Conservation (phyloP, 2,888 invertebrate genomes). For the Cotesia congregata region DNA sequence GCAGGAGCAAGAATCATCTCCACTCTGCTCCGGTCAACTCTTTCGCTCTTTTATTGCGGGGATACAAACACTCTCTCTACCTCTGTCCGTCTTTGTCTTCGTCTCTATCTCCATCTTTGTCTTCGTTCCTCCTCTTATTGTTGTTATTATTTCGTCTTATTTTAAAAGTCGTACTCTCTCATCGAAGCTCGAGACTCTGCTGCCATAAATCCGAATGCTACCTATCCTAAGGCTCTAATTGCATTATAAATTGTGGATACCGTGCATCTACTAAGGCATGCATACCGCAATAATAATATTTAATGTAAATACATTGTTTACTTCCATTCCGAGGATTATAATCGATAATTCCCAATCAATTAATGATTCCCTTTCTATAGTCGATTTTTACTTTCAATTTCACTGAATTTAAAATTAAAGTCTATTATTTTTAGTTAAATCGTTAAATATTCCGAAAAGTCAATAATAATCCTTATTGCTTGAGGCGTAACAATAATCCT, state of each 20-base stretch:
- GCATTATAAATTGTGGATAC: slow-evolving; percentile 70
- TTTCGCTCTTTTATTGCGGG: slow-evolving; percentile 42
- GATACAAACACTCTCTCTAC: slow-evolving; percentile 38
- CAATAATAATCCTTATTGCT: slow-evolving; percentile 11
- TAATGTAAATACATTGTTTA: slow-evolving; percentile 11
- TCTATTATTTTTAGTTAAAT: background rate
- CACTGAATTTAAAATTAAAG: background rate
- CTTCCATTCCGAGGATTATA: background rate
- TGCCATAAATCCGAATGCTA: slow-evolving; percentile 69
- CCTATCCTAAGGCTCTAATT: slow-evolving; percentile 68
- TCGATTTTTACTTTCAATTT: too few species aligned
- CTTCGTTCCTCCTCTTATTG: slow-evolving; percentile 38
- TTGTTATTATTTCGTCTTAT: slow-evolving; percentile 32
- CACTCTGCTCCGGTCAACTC: slow-evolving; percentile 31
- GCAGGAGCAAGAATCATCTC: slow-evolving; percentile 37
- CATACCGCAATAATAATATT: slow-evolving; percentile 38
- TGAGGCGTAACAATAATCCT: slow-evolving; percentile 17
- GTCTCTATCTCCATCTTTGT: slow-evolving; percentile 16
- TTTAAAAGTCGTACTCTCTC: background rate
- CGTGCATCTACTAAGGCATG: slow-evolving; percentile 56
- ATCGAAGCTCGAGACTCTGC: slow-evolving; percentile 54
- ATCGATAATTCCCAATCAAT: background rate
- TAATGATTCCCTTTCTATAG: background rate
- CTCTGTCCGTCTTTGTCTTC: slow-evolving; percentile 42
- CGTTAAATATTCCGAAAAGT: slow-evolving; percentile 5